phyloP scores from a whole-genome alignment of 2,113 vertebrate species.

The Stictonetta naevosa region DNA sequence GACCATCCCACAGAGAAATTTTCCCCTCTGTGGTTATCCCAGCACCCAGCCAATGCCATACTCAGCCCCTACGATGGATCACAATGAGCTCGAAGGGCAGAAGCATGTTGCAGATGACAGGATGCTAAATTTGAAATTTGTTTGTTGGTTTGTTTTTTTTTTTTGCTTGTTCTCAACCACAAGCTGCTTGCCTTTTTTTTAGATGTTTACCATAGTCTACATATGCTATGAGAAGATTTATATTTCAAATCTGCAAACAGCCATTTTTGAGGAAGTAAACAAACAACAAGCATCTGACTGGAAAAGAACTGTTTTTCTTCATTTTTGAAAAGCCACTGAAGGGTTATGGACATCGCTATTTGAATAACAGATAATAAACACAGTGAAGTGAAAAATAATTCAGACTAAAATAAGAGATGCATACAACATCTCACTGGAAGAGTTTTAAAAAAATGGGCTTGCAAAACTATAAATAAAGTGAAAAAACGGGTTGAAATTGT shows the following conservation, averaged over 20 bases:
- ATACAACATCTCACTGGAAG: background rate
- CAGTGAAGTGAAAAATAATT: background rate
- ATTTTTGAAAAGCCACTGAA: background rate
- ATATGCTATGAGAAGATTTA: background rate
- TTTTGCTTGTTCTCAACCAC: background rate
- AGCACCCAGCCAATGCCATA: background rate
- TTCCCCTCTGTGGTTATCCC: background rate
- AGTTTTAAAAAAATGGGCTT: background rate
- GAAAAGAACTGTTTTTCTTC: background rate
- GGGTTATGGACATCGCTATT: background rate
- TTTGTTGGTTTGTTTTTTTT: background rate
- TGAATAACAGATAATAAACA: background rate
- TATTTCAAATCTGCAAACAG: background rate
- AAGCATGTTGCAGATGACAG: background rate
- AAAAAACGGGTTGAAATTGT: background rate
- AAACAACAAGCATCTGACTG: background rate
- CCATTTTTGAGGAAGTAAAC: background rate
- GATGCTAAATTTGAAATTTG: background rate
- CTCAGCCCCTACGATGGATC: background rate
- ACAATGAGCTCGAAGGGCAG: background rate
- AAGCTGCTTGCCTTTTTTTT: background rate
- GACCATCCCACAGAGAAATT: background rate
- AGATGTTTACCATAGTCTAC: background rate
- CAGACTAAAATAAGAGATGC: background rate
- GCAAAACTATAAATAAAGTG: background rate